Base-by-base conservation (phyloP, 2,797 vertebrate species). In the Nasua narica region DNA sequence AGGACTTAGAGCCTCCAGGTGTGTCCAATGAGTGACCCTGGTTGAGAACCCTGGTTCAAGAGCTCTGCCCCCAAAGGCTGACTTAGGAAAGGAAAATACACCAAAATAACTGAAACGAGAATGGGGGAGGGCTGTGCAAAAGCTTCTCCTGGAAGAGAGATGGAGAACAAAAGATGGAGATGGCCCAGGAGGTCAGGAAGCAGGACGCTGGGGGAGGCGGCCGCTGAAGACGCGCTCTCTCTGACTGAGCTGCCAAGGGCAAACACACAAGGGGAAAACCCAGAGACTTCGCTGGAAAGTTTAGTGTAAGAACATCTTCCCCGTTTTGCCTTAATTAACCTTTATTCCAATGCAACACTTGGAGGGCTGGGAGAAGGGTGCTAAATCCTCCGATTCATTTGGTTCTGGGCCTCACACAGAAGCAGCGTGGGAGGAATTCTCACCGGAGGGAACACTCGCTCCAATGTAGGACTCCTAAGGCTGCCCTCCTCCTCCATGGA, bases 281-380 rank as follows among this genome's bases (percentile, higher is more conserved):
- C 0, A 50, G 48, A 35, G 37, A 40, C 40, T 52, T 91, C 0
- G 5, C 21, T 54, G 27, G 15, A 92, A 76, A 90, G 18, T 37
- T 79, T n/a, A 21, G 21, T 48, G 15, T 32, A 94, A 93, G 27
- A 93, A 56, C 18, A 16, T 37, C 11, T 77, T n/a, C 52, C 23
- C 32, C 10, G 10, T 56, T 87, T 90, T 37, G 58, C n/a, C 50
- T 90, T 82, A 78, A 72, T 23, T 48, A 54, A 91, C 43, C 23
- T 90, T 81, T 46, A 48, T 83, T 92, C 52, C 58, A 56, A 74
- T n/a, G 43, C 82, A 76, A n/a, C 50, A 46, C 48, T 70, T 56
- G 29, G 14, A 81, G 56, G 18, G 58, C 15, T 40, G 27, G 29
- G 19, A 35, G 76, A 52, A 93, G 70, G 65, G 37, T 35, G 21